Evolutionary conservation across 2,113 vertebrate species (phyloP).

Genomic region (Gymnobelideus leadbeateri): DNA sequence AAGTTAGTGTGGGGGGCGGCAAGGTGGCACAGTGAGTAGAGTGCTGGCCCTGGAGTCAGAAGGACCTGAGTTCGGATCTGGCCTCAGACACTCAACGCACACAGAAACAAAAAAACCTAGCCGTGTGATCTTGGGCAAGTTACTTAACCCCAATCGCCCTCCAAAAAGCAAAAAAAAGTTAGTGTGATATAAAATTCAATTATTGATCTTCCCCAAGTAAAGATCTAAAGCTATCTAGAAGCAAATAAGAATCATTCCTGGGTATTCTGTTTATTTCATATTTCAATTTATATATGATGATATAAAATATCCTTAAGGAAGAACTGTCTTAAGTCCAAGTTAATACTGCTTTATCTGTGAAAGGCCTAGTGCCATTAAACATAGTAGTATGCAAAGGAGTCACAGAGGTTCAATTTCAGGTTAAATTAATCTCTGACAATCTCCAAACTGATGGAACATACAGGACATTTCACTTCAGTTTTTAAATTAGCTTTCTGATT

Average conservation of each 20-base stretch:
- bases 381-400: background rate
- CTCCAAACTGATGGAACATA: constrained; percentile 8
- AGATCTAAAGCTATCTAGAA: background rate
- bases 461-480: constrained; percentile 14
- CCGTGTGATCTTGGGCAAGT: too few relatives aligned
- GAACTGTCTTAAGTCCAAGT: background rate
- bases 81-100: too few relatives aligned
- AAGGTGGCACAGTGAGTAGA: too few relatives aligned
- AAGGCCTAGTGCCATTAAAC: background rate
- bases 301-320: constrained; percentile 15
- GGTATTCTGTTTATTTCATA: constrained; percentile 14
- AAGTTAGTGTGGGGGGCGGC: background rate
- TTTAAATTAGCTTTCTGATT: background rate
- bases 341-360: constrained; percentile 31
- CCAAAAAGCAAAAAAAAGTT: too few relatives aligned
- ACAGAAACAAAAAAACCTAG: too few relatives aligned
- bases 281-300: constrained; percentile 13
- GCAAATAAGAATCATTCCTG: constrained; percentile 10
- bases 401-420: constrained; percentile 48
- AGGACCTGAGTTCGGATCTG: too few relatives aligned
- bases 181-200: background rate
- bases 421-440: constrained; percentile 16
- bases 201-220: background rate
- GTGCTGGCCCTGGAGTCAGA: too few relatives aligned
- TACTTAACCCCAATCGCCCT: too few relatives aligned